Evolutionary conservation across 2,113 vertebrate species (phyloP).

Genomic region (Phylloscopus trochilus): DNA sequence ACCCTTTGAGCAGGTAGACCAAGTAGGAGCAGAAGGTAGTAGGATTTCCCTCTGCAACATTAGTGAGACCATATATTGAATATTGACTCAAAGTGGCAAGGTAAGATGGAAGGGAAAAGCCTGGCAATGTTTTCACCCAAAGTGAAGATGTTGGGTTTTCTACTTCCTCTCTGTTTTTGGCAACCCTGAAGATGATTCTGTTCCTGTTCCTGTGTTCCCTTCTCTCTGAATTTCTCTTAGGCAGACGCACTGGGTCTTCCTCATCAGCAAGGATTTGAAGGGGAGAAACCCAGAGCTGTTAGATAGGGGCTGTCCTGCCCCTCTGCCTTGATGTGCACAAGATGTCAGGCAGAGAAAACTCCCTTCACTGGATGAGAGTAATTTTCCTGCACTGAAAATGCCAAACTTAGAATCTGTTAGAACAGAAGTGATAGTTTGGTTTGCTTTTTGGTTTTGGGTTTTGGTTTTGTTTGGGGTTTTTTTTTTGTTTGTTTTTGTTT

Average conservation of each 20-base stretch:
- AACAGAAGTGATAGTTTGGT: not conserved
- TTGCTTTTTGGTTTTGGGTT: not conserved
- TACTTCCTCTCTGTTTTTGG: not conserved
- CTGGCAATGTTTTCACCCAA: not conserved
- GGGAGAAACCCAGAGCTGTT: not conserved
- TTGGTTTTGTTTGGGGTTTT: too few species aligned
- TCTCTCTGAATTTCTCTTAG: not conserved
- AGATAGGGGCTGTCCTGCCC: not conserved
- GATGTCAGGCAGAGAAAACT: not conserved
- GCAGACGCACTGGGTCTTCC: not conserved
- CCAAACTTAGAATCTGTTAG: not conserved
- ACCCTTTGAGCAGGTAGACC: not conserved
- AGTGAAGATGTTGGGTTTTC: not conserved
- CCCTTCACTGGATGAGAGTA: accelerated
- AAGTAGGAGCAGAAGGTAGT: not conserved
- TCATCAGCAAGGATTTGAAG: not conserved
- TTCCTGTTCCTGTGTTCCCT: not conserved
- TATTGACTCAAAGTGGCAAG: not conserved
- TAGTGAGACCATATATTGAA: not conserved
- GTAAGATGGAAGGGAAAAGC: not conserved
- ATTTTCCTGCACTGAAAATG: not conserved
- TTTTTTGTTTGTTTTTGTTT: too few species aligned
- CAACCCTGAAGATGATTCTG: not conserved
- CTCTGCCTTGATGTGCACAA: not conserved
- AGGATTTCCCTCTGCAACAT: not conserved